Evolutionary conservation across 2,797 vertebrate species (phyloP).

Genomic region (Enteromius paludinosus): DNA sequence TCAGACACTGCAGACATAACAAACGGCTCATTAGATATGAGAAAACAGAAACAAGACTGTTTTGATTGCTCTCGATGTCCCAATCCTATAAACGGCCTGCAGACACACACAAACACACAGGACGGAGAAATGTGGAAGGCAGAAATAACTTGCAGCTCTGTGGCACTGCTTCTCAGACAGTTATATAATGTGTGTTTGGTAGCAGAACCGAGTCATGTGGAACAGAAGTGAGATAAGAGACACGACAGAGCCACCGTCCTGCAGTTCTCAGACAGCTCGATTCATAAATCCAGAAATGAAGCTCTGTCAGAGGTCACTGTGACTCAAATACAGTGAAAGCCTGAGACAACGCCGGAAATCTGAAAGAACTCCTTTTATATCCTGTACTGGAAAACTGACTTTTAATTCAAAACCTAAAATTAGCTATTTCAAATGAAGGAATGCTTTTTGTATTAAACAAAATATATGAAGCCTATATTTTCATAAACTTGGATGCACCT

Average conservation of each 20-base stretch:
- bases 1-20: conserved; percentile 28
- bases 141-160: conserved; percentile 24
- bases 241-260: neutral
- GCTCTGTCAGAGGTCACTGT: neutral
- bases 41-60: conserved; percentile 18
- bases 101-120: conserved; percentile 25
- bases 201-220: conserved; percentile 13
- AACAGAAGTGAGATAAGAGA: neutral
- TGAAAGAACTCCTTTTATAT: neutral
- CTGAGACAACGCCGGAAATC: neutral
- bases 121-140: conserved; percentile 7
- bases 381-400: neutral
- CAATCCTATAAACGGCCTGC: conserved; percentile 11
- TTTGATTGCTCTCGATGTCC: conserved; percentile 20
- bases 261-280: neutral
- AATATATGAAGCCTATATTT: neutral
- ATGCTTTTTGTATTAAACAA: neutral
- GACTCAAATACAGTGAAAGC: neutral
- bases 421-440: neutral
- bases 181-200: conserved; percentile 69
- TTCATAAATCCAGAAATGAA: conserved; percentile 15
- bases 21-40: conserved; percentile 25
- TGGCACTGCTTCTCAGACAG: conserved; percentile 69
- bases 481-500: neutral
- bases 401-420: neutral